Conservation (phyloP, 2,113 vertebrate genomes). For the Caretta caretta region DNA sequence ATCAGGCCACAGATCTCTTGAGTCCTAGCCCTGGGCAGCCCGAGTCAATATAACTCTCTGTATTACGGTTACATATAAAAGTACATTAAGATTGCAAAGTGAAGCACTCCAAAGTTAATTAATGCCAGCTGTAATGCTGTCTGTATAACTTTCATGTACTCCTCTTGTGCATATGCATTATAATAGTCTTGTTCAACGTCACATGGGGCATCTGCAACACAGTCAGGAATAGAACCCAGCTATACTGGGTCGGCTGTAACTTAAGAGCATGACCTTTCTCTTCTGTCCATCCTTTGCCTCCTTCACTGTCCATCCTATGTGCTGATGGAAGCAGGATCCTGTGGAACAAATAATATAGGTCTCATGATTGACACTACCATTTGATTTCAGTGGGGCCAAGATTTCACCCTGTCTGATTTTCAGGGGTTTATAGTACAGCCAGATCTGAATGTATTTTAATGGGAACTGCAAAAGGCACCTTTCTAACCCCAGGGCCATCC, state of each 20-base stretch:
- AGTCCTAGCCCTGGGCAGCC: not conserved
- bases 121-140: not conserved
- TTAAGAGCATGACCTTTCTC: not conserved
- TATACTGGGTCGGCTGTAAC: not conserved
- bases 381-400: not conserved
- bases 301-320: not conserved
- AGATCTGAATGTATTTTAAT: not conserved
- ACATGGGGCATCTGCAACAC: not conserved
- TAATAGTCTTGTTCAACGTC: not conserved
- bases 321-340: not conserved
- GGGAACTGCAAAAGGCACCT: not conserved
- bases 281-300: not conserved
- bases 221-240: not conserved
- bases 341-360: accelerated
- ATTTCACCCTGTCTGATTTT: not conserved
- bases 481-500: not conserved
- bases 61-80: not conserved
- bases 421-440: not conserved
- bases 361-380: not conserved
- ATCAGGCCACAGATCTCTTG: not conserved
- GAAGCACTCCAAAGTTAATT: not conserved
- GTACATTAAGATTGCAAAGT: not conserved
- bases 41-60: not conserved
- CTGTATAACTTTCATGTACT: not conserved
- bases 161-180: accelerated